Percentiles rank a stretch among this genome's conserved stretches.
These are phyloP conservation scores for Scortum barcoo DNA, from an alignment of 2,113 vertebrate species.

Conservation along the genomic window DNA sequence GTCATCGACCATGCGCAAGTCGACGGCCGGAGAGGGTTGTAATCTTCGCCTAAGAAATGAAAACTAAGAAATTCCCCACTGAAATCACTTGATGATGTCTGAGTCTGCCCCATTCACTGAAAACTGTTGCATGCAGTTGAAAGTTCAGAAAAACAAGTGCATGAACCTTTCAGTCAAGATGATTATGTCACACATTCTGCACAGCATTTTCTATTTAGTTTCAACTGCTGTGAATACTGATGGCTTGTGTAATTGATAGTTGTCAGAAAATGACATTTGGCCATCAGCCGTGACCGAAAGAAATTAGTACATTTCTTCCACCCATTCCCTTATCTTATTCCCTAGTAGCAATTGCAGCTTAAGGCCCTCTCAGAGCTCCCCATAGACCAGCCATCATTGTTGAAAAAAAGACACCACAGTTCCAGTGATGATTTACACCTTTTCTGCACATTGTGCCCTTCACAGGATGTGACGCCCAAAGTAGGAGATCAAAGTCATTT, in stretches of 20 bases:
- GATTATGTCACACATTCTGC: not conserved
- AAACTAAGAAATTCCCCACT: not conserved
- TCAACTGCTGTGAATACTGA: not conserved
- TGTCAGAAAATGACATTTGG: slow-evolving; percentile 39
- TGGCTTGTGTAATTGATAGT: slow-evolving; percentile 30
- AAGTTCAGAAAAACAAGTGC: not conserved
- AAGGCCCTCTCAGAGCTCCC: slow-evolving; percentile 28
- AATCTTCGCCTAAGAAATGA: not conserved
- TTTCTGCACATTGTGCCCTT: slow-evolving; percentile 68
- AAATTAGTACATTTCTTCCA: slow-evolving; percentile 33
- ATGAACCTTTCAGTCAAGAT: not conserved
- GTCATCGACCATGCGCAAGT: not conserved
- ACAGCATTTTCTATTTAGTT: slow-evolving; percentile 1
- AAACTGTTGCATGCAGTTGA: not conserved
- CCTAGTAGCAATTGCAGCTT: slow-evolving; percentile 12
- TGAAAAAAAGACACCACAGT: slow-evolving; percentile 49
- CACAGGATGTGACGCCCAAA: slow-evolving; percentile 74
- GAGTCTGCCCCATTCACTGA: not conserved
- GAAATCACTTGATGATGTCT: not conserved
- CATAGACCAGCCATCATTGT: slow-evolving; percentile 45
- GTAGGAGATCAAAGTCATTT: slow-evolving; percentile 78
- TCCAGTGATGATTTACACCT: slow-evolving; percentile 74
- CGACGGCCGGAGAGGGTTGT: not conserved
- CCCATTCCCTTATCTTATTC: slow-evolving; percentile 26
- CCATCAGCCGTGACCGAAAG: slow-evolving; percentile 24